These are phyloP conservation scores for Callimorpha dominula DNA, from an alignment of 2,888 invertebrate genomes.

Conservation along the genomic window DNA sequence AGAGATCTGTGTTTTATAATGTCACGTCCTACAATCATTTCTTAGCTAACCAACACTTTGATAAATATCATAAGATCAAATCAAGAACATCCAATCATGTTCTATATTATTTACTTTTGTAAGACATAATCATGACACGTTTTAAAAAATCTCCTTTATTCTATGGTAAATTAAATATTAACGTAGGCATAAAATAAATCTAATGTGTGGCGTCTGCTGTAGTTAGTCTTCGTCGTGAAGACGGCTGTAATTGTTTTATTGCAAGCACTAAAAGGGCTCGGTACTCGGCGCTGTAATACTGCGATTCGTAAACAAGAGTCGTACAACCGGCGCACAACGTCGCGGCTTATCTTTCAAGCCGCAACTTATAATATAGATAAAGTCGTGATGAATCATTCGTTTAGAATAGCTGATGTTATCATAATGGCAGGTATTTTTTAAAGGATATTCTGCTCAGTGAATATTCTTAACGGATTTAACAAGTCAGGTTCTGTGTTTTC, in stretches of 20 bases:
- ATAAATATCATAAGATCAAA: no score
- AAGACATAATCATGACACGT: no score
- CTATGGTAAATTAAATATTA: not conserved
- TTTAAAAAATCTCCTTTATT: no score
- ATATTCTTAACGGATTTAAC: not conserved
- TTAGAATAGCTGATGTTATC: constrained; percentile 17
- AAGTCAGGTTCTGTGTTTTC: not conserved
- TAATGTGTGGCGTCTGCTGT: constrained; percentile 29
- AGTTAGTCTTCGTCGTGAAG: constrained; percentile 38
- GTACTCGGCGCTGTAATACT: constrained; percentile 58
- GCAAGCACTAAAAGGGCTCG: constrained; percentile 52
- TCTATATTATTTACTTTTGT: no score
- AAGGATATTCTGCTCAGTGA: not conserved
- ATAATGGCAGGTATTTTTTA: constrained; percentile 9
- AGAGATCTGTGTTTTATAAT: no score
- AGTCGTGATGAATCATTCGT: constrained; percentile 41
- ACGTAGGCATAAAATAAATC: constrained; percentile 27
- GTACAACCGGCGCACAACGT: constrained; percentile 44
- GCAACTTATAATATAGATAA: constrained; percentile 48
- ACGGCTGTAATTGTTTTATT: constrained; percentile 56
- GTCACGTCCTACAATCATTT: no score
- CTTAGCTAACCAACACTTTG: no score
- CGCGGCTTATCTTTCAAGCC: constrained; percentile 45
- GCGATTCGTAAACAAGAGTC: constrained; percentile 66
- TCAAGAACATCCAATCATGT: no score